A percentile compares a stretch with the other conserved stretches of the same genome.
These are phyloP conservation scores for Poeciliopsis retropinna DNA, from an alignment of 2,113 vertebrate genomes.

Conservation along the genomic window DNA sequence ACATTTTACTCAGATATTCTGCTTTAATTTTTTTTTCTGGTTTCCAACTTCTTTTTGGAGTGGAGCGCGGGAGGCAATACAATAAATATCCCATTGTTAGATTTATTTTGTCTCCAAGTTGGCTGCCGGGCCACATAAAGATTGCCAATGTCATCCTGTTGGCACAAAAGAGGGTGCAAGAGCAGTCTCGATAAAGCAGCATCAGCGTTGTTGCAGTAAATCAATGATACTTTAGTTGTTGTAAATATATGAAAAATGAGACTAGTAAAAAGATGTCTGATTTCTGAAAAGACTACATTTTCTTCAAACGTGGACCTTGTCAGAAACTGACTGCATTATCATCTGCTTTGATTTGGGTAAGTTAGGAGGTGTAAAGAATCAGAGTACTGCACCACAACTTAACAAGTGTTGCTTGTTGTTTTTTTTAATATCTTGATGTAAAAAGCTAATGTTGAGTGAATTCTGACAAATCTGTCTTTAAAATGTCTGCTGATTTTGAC, in stretches of 20 bases:
- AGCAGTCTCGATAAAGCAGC: conserved; percentile 40
- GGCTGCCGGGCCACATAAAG: conserved; percentile 44
- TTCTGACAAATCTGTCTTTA: not conserved
- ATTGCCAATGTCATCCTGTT: conserved; percentile 53
- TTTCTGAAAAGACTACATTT: conserved; percentile 54
- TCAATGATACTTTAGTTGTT: conserved; percentile 62
- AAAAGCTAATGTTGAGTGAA: not conserved
- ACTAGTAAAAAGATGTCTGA: conserved; percentile 49
- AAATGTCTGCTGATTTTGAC: not conserved
- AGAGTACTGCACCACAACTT: not conserved
- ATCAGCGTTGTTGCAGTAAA: conserved; percentile 46
- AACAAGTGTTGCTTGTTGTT: not conserved
- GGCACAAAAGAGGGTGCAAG: conserved; percentile 32
- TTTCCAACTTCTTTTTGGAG: conserved; percentile 17
- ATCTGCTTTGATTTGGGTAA: conserved; percentile 16
- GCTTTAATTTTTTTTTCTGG: conserved; percentile 46
- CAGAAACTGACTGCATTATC: conserved; percentile 14
- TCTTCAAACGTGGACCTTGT: conserved; percentile 31
- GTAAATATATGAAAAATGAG: conserved; percentile 47
- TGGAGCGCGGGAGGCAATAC: conserved; percentile 22
- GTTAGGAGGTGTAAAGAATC: not conserved
- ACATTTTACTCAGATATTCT: conserved; percentile 45
- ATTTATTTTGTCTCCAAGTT: conserved; percentile 48
- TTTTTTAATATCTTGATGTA: too few species aligned
- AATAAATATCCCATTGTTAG: conserved; percentile 56